Evolutionary conservation across 2,888 invertebrate species (phyloP).

Genomic region (Pandemis cinnamomeana): DNA sequence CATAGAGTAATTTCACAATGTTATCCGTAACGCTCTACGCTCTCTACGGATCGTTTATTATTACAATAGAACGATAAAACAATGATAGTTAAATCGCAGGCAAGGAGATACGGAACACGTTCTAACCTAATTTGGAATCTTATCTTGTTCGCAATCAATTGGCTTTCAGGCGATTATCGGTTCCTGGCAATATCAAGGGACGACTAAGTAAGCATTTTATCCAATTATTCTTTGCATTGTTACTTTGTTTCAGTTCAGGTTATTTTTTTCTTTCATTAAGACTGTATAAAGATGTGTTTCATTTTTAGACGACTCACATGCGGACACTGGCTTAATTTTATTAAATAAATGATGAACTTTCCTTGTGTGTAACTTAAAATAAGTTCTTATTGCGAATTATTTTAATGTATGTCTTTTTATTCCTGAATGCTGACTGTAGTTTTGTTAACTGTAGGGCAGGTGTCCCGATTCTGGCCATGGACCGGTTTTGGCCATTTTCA

Average conservation of each 20-base stretch:
- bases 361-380: no score
- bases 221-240: slow-evolving; percentile 18
- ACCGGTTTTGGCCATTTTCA: no score
- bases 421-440: no score
- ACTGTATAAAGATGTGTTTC: no score
- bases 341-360: no score
- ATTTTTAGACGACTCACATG: no score
- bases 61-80: not conserved
- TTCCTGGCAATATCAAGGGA: slow-evolving; percentile 14
- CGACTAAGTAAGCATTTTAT: slow-evolving; percentile 22
- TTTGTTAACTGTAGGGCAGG: no score
- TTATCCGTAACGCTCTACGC: not conserved
- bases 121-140: slow-evolving; percentile 28
- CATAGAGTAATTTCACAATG: not conserved
- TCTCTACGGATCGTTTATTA: not conserved
- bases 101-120: slow-evolving; percentile 16
- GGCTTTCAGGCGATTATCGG: slow-evolving; percentile 36
- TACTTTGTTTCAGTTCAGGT: slow-evolving; percentile 3
- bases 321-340: no score
- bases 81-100: not conserved
- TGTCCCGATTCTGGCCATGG: no score
- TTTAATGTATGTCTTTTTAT: no score
- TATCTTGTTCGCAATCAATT: slow-evolving; percentile 37
- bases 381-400: no score
- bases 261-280: not conserved